Percentiles rank a stretch among this genome's conserved stretches.
These are phyloP conservation scores for Pygmarrhopalites habei DNA, from an alignment of 1,140 invertebrate genomes.

Conservation along the genomic window DNA sequence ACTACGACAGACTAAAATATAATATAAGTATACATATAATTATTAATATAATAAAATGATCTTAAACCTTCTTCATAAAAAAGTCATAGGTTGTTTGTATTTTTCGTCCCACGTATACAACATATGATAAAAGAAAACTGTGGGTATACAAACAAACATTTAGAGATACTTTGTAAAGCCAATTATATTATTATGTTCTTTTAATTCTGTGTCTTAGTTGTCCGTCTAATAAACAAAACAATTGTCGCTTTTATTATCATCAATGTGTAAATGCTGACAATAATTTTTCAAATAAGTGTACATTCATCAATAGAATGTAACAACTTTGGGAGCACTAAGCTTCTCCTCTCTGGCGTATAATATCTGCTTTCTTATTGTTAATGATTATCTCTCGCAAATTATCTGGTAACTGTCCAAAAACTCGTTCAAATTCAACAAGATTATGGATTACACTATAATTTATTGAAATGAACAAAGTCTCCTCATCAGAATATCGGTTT, in stretches of 20 bases:
- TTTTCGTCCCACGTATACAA: too few species aligned
- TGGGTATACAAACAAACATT: too few species aligned
- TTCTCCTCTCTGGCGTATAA: not conserved
- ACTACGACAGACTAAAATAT: not conserved
- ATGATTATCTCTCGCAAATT: not conserved
- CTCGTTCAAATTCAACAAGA: conserved; percentile 5
- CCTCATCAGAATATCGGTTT: not conserved
- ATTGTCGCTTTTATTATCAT: not conserved
- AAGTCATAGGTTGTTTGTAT: not conserved
- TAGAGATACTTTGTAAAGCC: too few species aligned
- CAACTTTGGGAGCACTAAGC: not conserved
- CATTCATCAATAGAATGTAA: not conserved
- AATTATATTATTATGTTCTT: too few species aligned
- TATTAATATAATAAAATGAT: not conserved
- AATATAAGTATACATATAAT: not conserved
- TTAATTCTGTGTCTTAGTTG: too few species aligned
- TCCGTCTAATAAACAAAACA: too few species aligned
- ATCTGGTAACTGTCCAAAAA: conserved; percentile 10
- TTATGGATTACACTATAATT: conserved; percentile 8
- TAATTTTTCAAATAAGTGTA: not conserved
- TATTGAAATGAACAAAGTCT: not conserved
- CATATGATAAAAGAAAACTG: too few species aligned
- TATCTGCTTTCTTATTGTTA: not conserved
- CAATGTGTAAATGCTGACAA: not conserved
- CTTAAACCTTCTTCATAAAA: not conserved